Evolutionary conservation across 2,888 invertebrate species (phyloP).

Genomic region (Diarsia brunnea): DNA sequence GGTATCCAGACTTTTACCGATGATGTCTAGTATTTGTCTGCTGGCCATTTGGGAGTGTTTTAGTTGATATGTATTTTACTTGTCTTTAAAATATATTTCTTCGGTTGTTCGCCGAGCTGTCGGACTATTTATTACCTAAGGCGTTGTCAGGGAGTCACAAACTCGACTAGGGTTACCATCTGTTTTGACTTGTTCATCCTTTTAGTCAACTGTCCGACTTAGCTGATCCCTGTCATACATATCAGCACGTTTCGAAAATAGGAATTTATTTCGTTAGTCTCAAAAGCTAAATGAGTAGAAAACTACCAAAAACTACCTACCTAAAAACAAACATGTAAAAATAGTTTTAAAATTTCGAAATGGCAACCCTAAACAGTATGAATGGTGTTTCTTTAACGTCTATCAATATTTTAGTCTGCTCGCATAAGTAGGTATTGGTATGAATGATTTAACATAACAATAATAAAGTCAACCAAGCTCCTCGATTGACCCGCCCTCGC

Average conservation of each 20-base stretch:
- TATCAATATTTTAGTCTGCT: neutral
- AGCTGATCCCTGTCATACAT: neutral
- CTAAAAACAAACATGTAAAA: no score
- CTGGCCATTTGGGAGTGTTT: neutral
- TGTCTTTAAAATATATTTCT: neutral
- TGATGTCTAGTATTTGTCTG: constrained; percentile 1
- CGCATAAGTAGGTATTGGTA: neutral
- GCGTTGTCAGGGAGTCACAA: neutral
- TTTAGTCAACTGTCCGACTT: neutral
- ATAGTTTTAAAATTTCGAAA: neutral
- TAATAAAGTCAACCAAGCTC: constrained; percentile 11
- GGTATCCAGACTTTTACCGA: neutral
- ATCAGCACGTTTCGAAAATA: neutral
- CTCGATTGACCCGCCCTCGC: constrained; percentile 57
- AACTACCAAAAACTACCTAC: no score
- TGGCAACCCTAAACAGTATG: neutral
- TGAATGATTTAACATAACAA: constrained; percentile 1
- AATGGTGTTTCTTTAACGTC: neutral
- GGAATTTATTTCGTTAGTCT: neutral
- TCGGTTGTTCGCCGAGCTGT: neutral
- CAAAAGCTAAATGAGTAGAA: neutral
- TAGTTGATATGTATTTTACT: neutral
- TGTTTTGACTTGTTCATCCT: neutral
- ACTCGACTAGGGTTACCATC: neutral
- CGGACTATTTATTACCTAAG: no score